phyloP scores from a whole-genome alignment of 2,888 invertebrate species.

The Cheiracanthium punctorium region DNA sequence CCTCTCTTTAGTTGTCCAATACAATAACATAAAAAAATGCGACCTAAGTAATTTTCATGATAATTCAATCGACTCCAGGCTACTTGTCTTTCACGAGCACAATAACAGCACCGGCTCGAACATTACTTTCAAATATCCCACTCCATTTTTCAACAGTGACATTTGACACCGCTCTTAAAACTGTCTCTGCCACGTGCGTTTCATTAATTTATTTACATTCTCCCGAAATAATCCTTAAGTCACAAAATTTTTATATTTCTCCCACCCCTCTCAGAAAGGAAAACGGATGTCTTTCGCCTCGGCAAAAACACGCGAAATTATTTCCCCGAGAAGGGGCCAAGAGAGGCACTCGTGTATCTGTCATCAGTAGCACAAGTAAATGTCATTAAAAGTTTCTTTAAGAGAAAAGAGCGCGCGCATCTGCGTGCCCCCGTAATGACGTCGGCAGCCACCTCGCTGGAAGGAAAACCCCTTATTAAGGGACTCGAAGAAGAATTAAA shows the following conservation, averaged over 20 bases:
- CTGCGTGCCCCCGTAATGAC: not conserved
- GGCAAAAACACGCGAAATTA: not conserved
- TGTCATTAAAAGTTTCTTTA: not conserved
- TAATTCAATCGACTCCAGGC: too few species aligned
- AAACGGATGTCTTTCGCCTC: not conserved
- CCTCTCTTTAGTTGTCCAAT: too few species aligned
- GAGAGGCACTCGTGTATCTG: slow-evolving; percentile 10
- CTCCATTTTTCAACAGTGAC: not conserved
- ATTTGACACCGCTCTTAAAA: not conserved
- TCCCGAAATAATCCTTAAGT: not conserved
- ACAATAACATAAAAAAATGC: too few species aligned
- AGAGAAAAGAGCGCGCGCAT: not conserved
- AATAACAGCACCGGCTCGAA: too few species aligned
- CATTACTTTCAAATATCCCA: too few species aligned
- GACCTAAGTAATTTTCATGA: too few species aligned
- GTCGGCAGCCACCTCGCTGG: not conserved
- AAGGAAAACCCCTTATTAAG: slow-evolving; percentile 1
- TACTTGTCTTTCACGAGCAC: too few species aligned
- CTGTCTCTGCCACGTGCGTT: not conserved
- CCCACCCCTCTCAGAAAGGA: not conserved
- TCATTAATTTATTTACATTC: not conserved
- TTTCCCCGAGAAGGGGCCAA: not conserved
- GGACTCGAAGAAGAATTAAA: too few species aligned
- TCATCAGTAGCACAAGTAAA: slow-evolving; percentile 3
- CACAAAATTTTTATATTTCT: not conserved